These are phyloP conservation scores for Nyctereutes procyonoides DNA, from an alignment of 2,113 vertebrate genomes.

Conservation along the genomic window DNA sequence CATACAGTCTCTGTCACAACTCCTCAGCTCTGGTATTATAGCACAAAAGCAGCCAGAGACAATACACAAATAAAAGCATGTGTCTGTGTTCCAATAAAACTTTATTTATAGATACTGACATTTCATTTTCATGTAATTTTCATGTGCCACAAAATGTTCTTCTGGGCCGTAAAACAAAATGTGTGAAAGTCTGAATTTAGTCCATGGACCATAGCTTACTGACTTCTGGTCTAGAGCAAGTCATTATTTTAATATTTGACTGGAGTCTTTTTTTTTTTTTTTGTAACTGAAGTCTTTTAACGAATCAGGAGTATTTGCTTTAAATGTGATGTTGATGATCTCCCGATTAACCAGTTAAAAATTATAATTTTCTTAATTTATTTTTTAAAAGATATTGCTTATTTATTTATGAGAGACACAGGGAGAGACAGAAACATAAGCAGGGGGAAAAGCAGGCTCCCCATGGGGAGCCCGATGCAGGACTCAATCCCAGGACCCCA, in stretches of 20 bases:
- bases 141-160: not conserved
- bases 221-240: not conserved
- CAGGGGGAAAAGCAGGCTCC: no score
- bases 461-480: no score
- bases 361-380: not conserved
- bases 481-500: no score
- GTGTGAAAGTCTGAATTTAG: not conserved
- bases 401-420: no score
- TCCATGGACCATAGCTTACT: not conserved
- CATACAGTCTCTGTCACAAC: not conserved
- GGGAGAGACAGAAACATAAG: no score
- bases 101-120: not conserved
- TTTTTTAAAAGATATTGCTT: no score
- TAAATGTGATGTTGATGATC: conserved; percentile 18
- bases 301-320: not conserved
- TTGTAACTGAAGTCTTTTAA: not conserved
- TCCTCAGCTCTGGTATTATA: not conserved
- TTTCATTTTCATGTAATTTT: conserved; percentile 13
- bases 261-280: not conserved
- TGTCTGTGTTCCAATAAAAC: not conserved
- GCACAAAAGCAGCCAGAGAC: not conserved
- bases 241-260: not conserved
- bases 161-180: not conserved
- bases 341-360: not conserved
- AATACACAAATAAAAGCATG: not conserved